These are phyloP conservation scores for Cyclophora albipunctata DNA, from an alignment of 2,888 invertebrate species.

Conservation along the genomic window DNA sequence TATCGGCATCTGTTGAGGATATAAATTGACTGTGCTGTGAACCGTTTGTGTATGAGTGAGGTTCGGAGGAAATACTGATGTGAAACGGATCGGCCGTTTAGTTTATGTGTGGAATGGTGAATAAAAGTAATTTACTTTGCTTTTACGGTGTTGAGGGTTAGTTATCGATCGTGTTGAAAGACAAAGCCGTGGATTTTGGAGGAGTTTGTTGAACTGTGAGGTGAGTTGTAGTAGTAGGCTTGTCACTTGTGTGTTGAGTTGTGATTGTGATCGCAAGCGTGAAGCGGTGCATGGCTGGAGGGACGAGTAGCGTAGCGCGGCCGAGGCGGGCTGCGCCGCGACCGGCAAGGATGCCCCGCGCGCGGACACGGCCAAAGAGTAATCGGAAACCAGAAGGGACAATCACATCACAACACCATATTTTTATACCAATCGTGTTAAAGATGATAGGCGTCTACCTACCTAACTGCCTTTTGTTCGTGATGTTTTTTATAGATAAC, in stretches of 20 bases:
- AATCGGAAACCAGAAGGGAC: too few relatives aligned
- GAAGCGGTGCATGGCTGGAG: constrained; percentile 2
- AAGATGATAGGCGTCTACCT: too few relatives aligned
- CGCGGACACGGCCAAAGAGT: too few relatives aligned
- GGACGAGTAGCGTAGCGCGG: too few relatives aligned
- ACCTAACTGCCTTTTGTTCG: too few relatives aligned
- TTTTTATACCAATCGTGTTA: too few relatives aligned
- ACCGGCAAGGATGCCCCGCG: too few relatives aligned
- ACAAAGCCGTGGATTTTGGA: constrained; percentile 65
- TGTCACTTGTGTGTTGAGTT: constrained; percentile 6
- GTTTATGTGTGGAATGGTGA: constrained; percentile 70
- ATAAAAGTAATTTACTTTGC: constrained; percentile 69
- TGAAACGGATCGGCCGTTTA: constrained; percentile 59
- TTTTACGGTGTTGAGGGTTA: constrained; percentile 65
- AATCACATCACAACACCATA: too few relatives aligned
- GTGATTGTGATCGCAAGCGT: constrained; percentile 19
- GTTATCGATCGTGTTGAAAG: constrained; percentile 65
- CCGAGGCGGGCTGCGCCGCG: too few relatives aligned
- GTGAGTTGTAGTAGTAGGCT: constrained; percentile 40
- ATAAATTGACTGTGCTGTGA: constrained; percentile 46
- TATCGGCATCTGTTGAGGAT: constrained; percentile 43
- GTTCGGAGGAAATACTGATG: constrained; percentile 43
- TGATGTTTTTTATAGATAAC: too few relatives aligned
- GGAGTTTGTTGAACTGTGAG: constrained; percentile 39
- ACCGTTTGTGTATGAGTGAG: constrained; percentile 53